Conservation (phyloP, 2,888 invertebrate genomes). For the Drymonia ruficornis region DNA sequence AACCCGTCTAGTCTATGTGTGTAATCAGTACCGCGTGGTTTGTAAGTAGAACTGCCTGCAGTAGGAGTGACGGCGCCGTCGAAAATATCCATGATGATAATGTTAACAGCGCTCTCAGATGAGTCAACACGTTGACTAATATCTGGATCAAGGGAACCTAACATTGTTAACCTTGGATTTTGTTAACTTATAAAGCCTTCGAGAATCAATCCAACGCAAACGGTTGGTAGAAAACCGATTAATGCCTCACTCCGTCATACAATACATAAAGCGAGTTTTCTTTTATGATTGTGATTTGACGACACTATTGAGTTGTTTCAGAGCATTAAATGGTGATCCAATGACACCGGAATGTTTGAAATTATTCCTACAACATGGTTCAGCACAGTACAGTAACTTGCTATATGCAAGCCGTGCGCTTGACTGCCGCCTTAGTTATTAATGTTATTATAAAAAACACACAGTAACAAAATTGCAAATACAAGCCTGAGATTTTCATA, state of each 20-base stretch:
- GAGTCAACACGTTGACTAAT: background rate
- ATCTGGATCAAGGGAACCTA: background rate
- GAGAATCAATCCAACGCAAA: background rate
- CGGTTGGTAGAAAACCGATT: too few species aligned
- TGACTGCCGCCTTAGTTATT: too few species aligned
- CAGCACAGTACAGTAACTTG: too few species aligned
- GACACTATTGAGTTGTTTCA: background rate
- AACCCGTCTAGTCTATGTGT: slow-evolving; percentile 34
- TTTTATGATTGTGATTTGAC: background rate
- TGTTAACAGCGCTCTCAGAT: slow-evolving; percentile 2
- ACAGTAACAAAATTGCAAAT: background rate
- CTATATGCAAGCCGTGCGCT: too few species aligned
- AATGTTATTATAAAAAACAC: too few species aligned
- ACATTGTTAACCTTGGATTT: background rate
- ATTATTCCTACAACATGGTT: too few species aligned
- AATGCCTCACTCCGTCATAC: background rate
- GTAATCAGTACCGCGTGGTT: slow-evolving; percentile 38
- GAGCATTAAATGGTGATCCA: background rate
- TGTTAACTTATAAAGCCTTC: background rate
- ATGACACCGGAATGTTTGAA: too few species aligned
- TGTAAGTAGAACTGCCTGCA: slow-evolving; percentile 6
- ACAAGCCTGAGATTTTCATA: too few species aligned
- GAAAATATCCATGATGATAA: slow-evolving; percentile 3
- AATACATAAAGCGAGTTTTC: background rate
- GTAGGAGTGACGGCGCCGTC: background rate